Conservation (phyloP, 2,888 invertebrate genomes). For the Trachelus tabidus region DNA sequence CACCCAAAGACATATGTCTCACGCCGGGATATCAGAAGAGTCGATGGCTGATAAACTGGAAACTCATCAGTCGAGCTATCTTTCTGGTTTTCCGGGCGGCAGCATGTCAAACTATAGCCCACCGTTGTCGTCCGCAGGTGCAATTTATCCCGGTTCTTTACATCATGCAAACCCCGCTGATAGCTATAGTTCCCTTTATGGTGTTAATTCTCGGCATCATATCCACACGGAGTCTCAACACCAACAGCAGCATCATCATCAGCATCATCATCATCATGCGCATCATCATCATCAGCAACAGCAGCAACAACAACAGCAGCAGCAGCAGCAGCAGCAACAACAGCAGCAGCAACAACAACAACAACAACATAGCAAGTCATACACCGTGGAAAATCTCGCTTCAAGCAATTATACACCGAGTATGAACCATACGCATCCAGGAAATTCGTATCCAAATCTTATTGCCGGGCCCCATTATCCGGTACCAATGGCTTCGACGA, state of each 20-base stretch:
- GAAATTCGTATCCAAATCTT: slow-evolving; percentile 62
- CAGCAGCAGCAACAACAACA: slow-evolving; percentile 49
- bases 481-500: slow-evolving; percentile 58
- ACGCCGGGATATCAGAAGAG: slow-evolving; percentile 52
- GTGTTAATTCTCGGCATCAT: slow-evolving; percentile 53
- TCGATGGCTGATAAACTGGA: slow-evolving; percentile 56
- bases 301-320: slow-evolving; percentile 45
- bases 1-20: slow-evolving; percentile 52
- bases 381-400: slow-evolving; percentile 65
- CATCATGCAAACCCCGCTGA: slow-evolving; percentile 51
- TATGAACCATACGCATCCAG: slow-evolving; percentile 47
- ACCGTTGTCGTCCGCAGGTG: slow-evolving; percentile 49
- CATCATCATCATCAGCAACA: slow-evolving; percentile 44
- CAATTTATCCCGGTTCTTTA: slow-evolving; percentile 50
- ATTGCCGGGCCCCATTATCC: slow-evolving; percentile 65
- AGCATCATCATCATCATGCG: slow-evolving; percentile 46
- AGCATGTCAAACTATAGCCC: slow-evolving; percentile 60
- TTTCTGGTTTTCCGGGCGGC: slow-evolving; percentile 42
- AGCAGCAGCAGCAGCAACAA: slow-evolving; percentile 48
- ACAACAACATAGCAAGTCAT: slow-evolving; percentile 61
- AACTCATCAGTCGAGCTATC: slow-evolving; percentile 46
- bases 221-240: slow-evolving; percentile 30
- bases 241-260: slow-evolving; percentile 51
- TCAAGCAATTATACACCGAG: slow-evolving; percentile 65
- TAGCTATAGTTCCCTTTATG: slow-evolving; percentile 54